These are phyloP conservation scores for Anseranas semipalmata DNA, from an alignment of 2,113 vertebrate genomes.

Conservation along the genomic window DNA sequence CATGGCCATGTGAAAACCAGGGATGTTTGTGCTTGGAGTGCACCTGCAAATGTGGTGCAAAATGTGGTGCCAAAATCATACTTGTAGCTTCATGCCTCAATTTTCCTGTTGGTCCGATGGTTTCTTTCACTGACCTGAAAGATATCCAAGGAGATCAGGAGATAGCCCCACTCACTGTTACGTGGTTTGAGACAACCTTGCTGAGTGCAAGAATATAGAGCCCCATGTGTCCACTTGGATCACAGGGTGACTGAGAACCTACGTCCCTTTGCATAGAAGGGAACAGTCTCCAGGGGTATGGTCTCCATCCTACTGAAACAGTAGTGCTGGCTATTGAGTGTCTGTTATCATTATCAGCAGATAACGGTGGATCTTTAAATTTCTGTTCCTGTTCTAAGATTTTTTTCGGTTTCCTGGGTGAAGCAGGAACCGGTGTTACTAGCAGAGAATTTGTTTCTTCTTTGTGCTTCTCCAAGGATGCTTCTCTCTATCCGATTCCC, in stretches of 20 bases:
- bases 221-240: not conserved
- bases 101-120: not conserved
- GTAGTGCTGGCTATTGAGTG: not conserved
- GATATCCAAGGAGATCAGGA: not conserved
- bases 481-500: not conserved
- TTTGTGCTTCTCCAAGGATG: not conserved
- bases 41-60: not conserved
- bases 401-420: not conserved
- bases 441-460: not conserved
- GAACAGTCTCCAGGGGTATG: not conserved
- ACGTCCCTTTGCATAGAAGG: not conserved
- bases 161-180: not conserved
- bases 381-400: not conserved
- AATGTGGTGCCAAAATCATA: not conserved
- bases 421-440: not conserved
- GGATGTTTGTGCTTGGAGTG: not conserved
- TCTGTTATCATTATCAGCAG: not conserved
- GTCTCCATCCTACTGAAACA: not conserved
- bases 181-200: not conserved
- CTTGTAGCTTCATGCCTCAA: not conserved
- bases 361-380: not conserved
- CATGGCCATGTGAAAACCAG: not conserved
- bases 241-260: not conserved
- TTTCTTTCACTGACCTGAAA: not conserved
- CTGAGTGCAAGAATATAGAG: not conserved